These are phyloP conservation scores for Quadroppia sp. DNA, from an alignment of 2,888 invertebrate species.

Conservation along the genomic window DNA sequence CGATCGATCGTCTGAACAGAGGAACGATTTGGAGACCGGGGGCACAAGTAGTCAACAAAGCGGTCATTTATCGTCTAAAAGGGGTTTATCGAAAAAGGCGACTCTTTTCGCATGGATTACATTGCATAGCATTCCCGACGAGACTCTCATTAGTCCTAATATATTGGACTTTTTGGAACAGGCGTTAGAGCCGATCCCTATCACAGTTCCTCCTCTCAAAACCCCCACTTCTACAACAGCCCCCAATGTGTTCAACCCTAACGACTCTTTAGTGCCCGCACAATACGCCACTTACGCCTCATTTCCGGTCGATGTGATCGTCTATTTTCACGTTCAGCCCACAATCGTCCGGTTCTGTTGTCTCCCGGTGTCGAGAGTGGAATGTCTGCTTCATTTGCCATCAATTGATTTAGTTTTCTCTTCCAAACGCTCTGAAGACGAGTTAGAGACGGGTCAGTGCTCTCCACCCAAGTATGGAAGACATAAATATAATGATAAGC, in stretches of 20 bases:
- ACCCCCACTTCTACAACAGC: conserved; percentile 40
- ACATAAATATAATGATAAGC: background rate
- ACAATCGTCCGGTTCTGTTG: conserved; percentile 94
- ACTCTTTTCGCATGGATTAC: conserved; percentile 93
- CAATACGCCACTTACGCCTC: conserved; percentile 60
- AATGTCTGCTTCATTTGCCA: conserved; percentile 91
- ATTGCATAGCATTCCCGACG: conserved; percentile 92
- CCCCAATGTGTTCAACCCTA: background rate
- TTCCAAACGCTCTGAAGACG: conserved; percentile 77
- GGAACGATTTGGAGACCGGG: background rate
- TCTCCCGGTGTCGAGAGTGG: conserved; percentile 87
- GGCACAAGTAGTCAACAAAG: conserved; percentile 38
- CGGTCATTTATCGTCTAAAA: conserved; percentile 33
- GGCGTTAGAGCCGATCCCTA: conserved; percentile 89
- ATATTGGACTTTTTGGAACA: conserved; percentile 95
- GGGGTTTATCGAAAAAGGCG: conserved; percentile 69
- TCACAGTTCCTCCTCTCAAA: conserved; percentile 49
- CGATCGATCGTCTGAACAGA: background rate
- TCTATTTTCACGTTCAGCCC: conserved; percentile 97
- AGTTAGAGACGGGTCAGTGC: conserved; percentile 51
- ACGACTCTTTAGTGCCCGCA: conserved; percentile 45
- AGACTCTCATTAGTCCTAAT: conserved; percentile 94
- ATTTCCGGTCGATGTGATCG: conserved; percentile 97
- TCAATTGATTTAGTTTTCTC: conserved; percentile 96
- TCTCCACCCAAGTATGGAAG: conserved; percentile 12